phyloP scores from a whole-genome alignment of 2,797 vertebrate genomes.

The Spinus pinus region DNA sequence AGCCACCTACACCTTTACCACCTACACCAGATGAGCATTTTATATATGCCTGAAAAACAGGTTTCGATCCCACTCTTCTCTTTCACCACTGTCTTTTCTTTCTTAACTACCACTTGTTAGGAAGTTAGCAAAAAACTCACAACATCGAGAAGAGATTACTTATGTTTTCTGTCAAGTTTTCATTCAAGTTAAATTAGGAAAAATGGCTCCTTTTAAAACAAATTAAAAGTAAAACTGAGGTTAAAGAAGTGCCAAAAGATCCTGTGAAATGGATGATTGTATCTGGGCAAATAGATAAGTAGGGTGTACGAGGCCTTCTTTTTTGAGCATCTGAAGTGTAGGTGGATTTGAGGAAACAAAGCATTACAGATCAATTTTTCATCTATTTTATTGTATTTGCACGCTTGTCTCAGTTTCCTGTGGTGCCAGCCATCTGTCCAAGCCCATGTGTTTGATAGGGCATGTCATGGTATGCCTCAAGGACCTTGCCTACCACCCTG shows the following conservation, averaged over 20 bases:
- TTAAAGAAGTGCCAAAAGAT: not conserved
- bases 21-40: not conserved
- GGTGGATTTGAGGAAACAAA: constrained; percentile 42
- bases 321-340: constrained; percentile 50
- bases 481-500: not conserved
- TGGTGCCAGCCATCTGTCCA: not conserved
- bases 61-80: not conserved
- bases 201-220: not conserved
- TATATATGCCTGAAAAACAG: not conserved
- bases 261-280: not conserved
- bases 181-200: not conserved
- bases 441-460: not conserved
- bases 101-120: not conserved
- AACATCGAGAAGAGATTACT: not conserved
- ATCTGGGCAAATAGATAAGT: not conserved
- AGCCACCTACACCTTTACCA: not conserved
- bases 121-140: not conserved
- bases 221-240: not conserved
- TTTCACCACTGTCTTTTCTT: not conserved
- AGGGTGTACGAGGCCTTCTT: not conserved
- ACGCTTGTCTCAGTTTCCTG: not conserved
- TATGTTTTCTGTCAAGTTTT: not conserved
- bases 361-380: not conserved
- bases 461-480: not conserved
- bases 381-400: constrained; percentile 6